Evolutionary conservation across 2,888 invertebrate species (phyloP), one percentile per base, ranked within the genome.

Genomic region (Argyra leucocephala): DNA sequence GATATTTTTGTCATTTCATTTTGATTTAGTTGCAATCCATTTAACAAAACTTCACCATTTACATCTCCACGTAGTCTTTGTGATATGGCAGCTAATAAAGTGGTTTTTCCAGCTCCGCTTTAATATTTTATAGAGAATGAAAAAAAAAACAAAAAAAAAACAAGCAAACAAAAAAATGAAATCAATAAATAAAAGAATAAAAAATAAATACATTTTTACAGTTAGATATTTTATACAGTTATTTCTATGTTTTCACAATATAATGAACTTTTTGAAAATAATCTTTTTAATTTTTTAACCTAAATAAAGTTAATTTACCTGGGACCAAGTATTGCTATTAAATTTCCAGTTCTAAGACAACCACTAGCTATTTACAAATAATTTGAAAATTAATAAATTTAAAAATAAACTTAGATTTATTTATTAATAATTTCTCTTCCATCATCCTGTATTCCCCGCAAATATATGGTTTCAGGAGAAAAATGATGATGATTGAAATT

Each of bases 21-120:
- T 60, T 84, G 83, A 18, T 85, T 83, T 63, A 88, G 83, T 61
- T 83, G 74, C 68, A 84, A 78, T 7, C 89, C 89, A 74, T 90
- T 90, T 64, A 90, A 81, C 77, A 87, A 83, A 68, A 90, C 82
- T 73, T 88, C 86, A 18, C 90, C 90, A 4, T 83, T 83, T 72
- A 85, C 79, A 63, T 85, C 83, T 67, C 86, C 88, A 75, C 86
- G 86, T 71, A 88, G 83, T 66, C 89, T 82, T 69, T 87, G 85
- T 71, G 89, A 89, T 70, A 90, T 86, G 1, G 88, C 86, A 5
- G 89, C 88, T 12, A 90, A 76, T 1, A 90, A 77, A 60, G 89
- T 88, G 57, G 90, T 90, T 81, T 90, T 90, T 15, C 90, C 90
- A 59, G 88, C 86, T 61, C 90, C 90, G 81, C 90, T 90, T 73